Percentiles rank a stretch among this genome's conserved stretches.
Evolutionary conservation across 2,113 vertebrate genomes (phyloP).

Genomic region (Gavia stellata): DNA sequence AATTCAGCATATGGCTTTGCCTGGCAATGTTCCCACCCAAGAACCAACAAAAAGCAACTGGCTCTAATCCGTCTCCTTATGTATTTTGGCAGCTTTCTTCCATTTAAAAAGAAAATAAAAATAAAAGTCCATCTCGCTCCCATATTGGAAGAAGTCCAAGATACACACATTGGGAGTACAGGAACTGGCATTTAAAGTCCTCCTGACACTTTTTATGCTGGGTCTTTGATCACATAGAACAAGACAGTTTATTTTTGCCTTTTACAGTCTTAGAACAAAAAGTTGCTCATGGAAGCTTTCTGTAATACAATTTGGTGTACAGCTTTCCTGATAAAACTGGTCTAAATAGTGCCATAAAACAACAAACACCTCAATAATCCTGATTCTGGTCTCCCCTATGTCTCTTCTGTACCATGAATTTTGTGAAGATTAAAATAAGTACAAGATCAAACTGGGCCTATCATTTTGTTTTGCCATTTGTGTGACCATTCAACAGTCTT

Average conservation of each 20-base stretch:
- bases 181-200: constrained; percentile 61
- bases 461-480: background rate
- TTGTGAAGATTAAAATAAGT: background rate
- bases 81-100: constrained; percentile 60
- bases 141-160: constrained; percentile 58
- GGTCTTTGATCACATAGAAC: constrained; percentile 50
- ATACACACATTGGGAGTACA: constrained; percentile 37
- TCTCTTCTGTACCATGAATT: background rate
- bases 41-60: constrained; percentile 43
- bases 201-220: constrained; percentile 49
- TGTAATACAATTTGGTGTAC: background rate
- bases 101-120: constrained; percentile 35
- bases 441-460: background rate
- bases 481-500: background rate
- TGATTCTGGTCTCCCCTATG: background rate
- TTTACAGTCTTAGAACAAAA: constrained; percentile 43
- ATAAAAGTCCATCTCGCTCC: constrained; percentile 45
- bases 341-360: background rate
- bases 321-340: background rate
- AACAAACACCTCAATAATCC: background rate
- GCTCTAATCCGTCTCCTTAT: constrained; percentile 28
- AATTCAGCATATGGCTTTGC: constrained; percentile 42
- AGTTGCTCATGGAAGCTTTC: constrained; percentile 36
- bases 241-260: constrained; percentile 51
- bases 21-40: constrained; percentile 29